phyloP scores from a whole-genome alignment of 1,140 invertebrate species.

The Drusus annulatus region DNA sequence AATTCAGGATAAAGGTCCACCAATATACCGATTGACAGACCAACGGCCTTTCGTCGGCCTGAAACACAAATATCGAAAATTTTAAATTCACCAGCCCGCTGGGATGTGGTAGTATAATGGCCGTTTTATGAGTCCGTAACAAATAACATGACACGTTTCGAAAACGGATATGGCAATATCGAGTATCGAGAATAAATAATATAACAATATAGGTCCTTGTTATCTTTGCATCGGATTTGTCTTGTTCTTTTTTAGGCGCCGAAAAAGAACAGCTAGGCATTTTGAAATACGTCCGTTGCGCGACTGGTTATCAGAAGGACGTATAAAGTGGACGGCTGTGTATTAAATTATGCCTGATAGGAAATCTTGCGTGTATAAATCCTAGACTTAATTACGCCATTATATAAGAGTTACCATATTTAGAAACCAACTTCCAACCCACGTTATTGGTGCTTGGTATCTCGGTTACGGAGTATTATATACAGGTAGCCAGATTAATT shows the following conservation, averaged over 20 bases:
- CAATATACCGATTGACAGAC: not conserved
- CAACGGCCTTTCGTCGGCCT: not conserved
- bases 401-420: conserved; percentile 31
- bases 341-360: conserved; percentile 43
- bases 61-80: not conserved
- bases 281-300: not conserved
- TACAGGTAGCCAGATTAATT: too few relatives aligned
- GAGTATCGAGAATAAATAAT: conserved; percentile 10
- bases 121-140: conserved; percentile 41
- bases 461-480: too few relatives aligned
- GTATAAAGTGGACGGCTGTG: not conserved
- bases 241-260: not conserved
- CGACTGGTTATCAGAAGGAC: not conserved
- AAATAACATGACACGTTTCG: conserved; percentile 50
- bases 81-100: conserved; percentile 7
- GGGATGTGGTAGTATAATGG: conserved; percentile 49
- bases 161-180: conserved; percentile 23
- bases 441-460: not conserved
- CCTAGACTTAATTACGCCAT: conserved; percentile 48
- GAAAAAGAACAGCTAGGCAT: too few relatives aligned
- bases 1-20: not conserved
- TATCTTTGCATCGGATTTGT: conserved; percentile 22
- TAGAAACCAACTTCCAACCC: not conserved
- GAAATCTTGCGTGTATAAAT: conserved; percentile 40
- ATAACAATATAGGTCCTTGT: not conserved